phyloP scores from a whole-genome alignment of 1,140 invertebrate species.

The Camponotus floridanus region DNA sequence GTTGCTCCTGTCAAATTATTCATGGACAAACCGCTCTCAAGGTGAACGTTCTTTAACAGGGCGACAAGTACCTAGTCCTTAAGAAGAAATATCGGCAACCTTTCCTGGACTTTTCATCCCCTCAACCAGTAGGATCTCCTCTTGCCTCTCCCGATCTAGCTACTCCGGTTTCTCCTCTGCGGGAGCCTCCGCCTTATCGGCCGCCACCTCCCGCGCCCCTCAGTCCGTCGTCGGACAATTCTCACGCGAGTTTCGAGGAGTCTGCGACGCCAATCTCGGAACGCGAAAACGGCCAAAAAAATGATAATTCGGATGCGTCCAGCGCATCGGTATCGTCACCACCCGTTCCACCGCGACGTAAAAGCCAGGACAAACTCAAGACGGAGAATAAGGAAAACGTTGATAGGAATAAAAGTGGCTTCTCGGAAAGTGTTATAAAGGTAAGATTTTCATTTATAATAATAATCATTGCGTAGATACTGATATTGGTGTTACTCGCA shows the following conservation, averaged over 20 bases:
- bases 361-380: conserved; percentile 86
- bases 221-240: conserved; percentile 70
- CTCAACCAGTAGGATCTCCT: conserved; percentile 74
- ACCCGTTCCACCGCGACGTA: conserved; percentile 87
- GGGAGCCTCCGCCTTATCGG: conserved; percentile 89
- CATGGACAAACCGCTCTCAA: conserved; percentile 11
- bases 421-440: conserved; percentile 77
- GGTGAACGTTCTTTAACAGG: conserved; percentile 82
- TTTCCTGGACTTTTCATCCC: conserved; percentile 81
- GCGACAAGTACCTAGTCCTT: conserved; percentile 94
- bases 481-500: conserved; percentile 10
- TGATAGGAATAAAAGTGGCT: conserved; percentile 75
- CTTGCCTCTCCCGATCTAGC: conserved; percentile 76
- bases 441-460: conserved; percentile 62
- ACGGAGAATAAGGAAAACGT: conserved; percentile 86
- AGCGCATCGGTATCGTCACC: conserved; percentile 80
- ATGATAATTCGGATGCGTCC: conserved; percentile 31
- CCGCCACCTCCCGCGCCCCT: conserved; percentile 88
- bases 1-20: conserved; percentile 2
- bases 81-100: conserved; percentile 90
- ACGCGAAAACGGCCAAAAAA: conserved; percentile 57
- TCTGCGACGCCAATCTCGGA: conserved; percentile 57
- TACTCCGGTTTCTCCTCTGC: conserved; percentile 81
- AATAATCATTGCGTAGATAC: background rate
- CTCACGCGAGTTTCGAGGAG: conserved; percentile 47